Base-by-base conservation (phyloP, 2,797 vertebrate species). In the Neosalanx taihuensis region DNA sequence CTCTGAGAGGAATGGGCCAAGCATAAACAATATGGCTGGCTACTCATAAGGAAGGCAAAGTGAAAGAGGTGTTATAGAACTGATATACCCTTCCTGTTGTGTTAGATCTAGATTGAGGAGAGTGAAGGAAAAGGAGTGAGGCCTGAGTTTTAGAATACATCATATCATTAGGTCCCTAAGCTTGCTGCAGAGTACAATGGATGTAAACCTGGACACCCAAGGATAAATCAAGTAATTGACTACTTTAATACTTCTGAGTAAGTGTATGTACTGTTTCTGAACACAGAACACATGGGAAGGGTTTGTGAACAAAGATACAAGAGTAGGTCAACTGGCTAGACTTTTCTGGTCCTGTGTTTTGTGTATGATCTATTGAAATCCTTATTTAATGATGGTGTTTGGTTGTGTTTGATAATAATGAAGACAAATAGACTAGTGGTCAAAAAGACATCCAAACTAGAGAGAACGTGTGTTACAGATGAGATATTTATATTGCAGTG, bases 391-490 rank as follows among this genome's bases (percentile, higher is more conserved):
- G 46, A 35, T 35, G 6, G 61, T 64, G 61, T 71, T 64, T 59
- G 31, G 67, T 37, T 71, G 46, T 63, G 59, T 71, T 17, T 63
- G 26, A 53, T 53, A 30, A 71, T 26, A 30, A 71, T 51, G n/a
- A 56, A 53, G 46, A 31, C 9, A 71, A 20, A 7, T 51, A 26
- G 51, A 23, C 5, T 49, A 30, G 23, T 46, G 35, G 15, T 69
- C 18, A 5, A 70, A 20, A 62, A 26, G 46, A 49, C 9, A 46
- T 46, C 10, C 41, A 13, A 46, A 13, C 41, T 46, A 46, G 9
- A 46, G 35, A 37, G 41, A 46, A 46, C 41, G 23, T 69, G 15
- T 17, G 31, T 69, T 31, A 20, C 3, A 61, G 46, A 46, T 46
- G 17, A 65, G 18, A n/a, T 58, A 58, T 58, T 58, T 1, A 60